Conservation (phyloP, 2,888 invertebrate species). For the Deilephila porcellus region DNA sequence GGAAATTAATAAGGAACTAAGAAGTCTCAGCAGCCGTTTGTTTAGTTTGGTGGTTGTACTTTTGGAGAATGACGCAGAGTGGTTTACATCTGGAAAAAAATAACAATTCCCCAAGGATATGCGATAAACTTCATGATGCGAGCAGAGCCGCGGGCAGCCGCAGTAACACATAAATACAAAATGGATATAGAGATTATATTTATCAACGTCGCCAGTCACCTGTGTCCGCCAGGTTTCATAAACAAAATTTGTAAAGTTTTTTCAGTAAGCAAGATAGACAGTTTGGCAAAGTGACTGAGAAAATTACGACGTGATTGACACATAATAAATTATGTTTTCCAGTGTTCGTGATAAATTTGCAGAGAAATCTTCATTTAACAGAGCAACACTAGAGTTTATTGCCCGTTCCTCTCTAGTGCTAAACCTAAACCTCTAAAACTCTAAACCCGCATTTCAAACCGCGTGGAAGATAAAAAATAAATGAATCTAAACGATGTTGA, state of each 20-base stretch:
- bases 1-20: not conserved
- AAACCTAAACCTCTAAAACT: too few relatives aligned
- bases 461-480: too few relatives aligned
- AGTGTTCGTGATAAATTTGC: not conserved
- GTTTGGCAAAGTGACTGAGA: constrained; percentile 45
- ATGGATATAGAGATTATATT: constrained; percentile 38
- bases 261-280: constrained; percentile 72
- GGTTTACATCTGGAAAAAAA: not conserved
- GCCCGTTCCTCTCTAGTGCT: too few relatives aligned
- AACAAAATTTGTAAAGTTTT: constrained; percentile 63
- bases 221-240: constrained; percentile 56
- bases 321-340: constrained; percentile 36
- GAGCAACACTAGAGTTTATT: not conserved
- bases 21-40: not conserved
- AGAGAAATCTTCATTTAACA: not conserved
- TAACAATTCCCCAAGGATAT: not conserved
- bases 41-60: not conserved
- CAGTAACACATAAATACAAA: constrained; percentile 11
- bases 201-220: constrained; percentile 65
- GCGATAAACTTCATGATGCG: too few relatives aligned
- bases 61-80: not conserved
- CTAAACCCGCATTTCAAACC: too few relatives aligned
- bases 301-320: constrained; percentile 58
- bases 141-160: not conserved
- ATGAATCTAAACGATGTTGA: too few relatives aligned